Evolutionary conservation across 2,888 invertebrate genomes (phyloP).

Genomic region (Disparrhopalites patrizii): DNA sequence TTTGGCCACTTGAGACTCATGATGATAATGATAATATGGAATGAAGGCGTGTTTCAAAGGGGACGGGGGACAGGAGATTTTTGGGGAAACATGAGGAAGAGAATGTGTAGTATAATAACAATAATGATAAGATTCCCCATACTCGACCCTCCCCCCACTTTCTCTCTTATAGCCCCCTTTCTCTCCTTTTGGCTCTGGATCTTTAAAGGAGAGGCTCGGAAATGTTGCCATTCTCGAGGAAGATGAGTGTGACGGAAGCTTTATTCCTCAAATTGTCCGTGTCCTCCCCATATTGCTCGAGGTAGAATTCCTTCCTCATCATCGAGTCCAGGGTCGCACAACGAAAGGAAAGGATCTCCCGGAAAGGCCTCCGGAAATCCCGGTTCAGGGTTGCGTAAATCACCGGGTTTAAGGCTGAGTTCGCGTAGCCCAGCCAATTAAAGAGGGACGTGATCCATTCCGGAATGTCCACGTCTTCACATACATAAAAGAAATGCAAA

Average conservation of each 20-base stretch:
- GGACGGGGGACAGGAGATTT: too few species aligned
- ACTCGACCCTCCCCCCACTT: too few species aligned
- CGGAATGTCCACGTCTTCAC: constrained; percentile 56
- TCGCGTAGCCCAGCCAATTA: constrained; percentile 90
- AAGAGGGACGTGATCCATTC: constrained; percentile 75
- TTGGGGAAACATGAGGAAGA: neutral
- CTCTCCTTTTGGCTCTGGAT: neutral
- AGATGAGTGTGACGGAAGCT: constrained; percentile 26
- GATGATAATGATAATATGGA: too few species aligned
- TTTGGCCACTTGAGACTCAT: too few species aligned
- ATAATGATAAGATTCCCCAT: neutral
- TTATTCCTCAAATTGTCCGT: constrained; percentile 28
- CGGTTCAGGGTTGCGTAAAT: constrained; percentile 94
- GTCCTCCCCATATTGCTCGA: constrained; percentile 85
- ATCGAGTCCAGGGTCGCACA: constrained; percentile 83
- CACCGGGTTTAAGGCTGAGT: constrained; percentile 66
- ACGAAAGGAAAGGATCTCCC: constrained; percentile 87
- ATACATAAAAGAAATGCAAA: neutral
- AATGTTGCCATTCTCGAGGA: constrained; percentile 28
- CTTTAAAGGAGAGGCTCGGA: constrained; percentile 23
- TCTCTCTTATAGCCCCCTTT: too few species aligned
- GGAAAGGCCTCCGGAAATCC: constrained; percentile 93
- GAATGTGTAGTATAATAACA: neutral
- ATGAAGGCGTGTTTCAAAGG: too few species aligned
- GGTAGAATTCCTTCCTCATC: constrained; percentile 85